phyloP scores from a whole-genome alignment of 2,797 vertebrate genomes.

The Paratrypauchen microcephalus region DNA sequence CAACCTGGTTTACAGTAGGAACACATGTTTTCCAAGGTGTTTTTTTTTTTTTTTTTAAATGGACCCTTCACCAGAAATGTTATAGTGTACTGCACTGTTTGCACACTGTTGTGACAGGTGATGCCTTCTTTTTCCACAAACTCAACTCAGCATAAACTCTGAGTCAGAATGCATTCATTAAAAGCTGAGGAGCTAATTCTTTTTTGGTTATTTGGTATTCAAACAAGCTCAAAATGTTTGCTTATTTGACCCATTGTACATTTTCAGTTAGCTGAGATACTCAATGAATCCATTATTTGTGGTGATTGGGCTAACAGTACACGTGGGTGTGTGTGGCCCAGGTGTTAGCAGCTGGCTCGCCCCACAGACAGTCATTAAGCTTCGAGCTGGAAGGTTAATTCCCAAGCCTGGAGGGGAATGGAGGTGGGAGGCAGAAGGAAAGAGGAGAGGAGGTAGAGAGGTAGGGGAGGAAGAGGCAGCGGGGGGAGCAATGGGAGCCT shows the following conservation, averaged over 20 bases:
- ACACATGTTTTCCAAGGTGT: too few species aligned
- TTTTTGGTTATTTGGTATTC: not conserved
- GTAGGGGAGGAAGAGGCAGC: constrained; percentile 18
- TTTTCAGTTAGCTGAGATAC: not conserved
- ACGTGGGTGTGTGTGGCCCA: constrained; percentile 63
- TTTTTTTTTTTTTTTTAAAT: too few species aligned
- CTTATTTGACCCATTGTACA: not conserved
- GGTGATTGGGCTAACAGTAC: constrained; percentile 11
- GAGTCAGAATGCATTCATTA: not conserved
- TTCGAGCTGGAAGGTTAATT: constrained; percentile 74
- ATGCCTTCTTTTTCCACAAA: not conserved
- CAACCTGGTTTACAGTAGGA: too few species aligned
- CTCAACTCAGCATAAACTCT: not conserved
- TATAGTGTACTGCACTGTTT: too few species aligned
- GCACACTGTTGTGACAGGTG: not conserved
- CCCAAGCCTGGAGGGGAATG: constrained; percentile 60
- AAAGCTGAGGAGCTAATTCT: not conserved
- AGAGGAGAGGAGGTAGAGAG: constrained; percentile 45
- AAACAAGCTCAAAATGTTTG: not conserved
- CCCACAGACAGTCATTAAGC: constrained; percentile 77
- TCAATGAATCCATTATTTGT: constrained; percentile 8
- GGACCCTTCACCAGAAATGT: too few species aligned
- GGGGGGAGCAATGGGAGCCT: constrained; percentile 56
- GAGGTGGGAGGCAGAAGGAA: constrained; percentile 51
- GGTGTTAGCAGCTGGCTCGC: constrained; percentile 73